phyloP scores from a whole-genome alignment of 2,888 invertebrate genomes.

The Idaea straminata region DNA sequence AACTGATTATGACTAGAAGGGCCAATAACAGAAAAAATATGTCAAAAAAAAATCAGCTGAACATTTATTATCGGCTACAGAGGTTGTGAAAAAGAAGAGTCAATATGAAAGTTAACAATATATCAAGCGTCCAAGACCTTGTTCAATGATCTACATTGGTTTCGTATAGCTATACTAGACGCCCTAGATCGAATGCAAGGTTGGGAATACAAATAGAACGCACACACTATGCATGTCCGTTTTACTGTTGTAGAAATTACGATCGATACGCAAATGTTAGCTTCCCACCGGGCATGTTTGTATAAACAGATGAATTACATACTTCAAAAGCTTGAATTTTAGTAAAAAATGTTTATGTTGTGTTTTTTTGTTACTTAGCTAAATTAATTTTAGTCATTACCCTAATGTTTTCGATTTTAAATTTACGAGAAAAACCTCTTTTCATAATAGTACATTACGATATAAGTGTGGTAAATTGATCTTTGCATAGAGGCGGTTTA shows the following conservation, averaged over 20 bases:
- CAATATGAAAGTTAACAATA: not conserved
- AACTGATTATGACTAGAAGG: too few relatives aligned
- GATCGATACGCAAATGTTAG: constrained; percentile 6
- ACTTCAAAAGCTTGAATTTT: not conserved
- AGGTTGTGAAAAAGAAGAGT: not conserved
- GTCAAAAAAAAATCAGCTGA: too few relatives aligned
- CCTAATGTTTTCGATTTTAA: not conserved
- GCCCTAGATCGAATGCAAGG: constrained; percentile 18
- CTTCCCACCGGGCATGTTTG: not conserved
- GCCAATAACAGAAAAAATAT: too few relatives aligned
- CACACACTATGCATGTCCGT: constrained; percentile 18
- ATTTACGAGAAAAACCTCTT: not conserved
- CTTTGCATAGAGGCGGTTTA: too few relatives aligned
- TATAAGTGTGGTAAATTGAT: too few relatives aligned
- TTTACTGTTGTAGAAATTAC: constrained; percentile 10
- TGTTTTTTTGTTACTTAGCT: not conserved
- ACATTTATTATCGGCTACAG: too few relatives aligned
- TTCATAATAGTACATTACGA: not conserved
- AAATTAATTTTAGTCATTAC: not conserved
- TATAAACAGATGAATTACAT: not conserved
- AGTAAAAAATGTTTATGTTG: not conserved
- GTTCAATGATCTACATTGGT: not conserved
- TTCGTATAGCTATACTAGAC: constrained; percentile 1
- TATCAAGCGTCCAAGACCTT: not conserved
- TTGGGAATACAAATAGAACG: constrained; percentile 16